Evolutionary conservation across 1,140 invertebrate genomes (phyloP).

Genomic region (Papilio machaon): DNA sequence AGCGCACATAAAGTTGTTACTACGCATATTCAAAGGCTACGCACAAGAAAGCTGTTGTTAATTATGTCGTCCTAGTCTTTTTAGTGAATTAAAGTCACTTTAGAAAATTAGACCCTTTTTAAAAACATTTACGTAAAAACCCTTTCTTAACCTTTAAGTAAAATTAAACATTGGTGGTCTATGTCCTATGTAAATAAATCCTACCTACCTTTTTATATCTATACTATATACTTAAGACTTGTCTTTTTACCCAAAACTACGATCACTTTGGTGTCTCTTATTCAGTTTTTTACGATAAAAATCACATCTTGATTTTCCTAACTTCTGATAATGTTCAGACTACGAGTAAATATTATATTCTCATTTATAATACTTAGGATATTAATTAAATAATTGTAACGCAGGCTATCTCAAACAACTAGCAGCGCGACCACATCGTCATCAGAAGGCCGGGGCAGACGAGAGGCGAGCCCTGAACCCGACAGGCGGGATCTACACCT

Average conservation of each 20-base stretch:
- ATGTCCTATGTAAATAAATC: not conserved
- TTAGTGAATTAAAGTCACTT: not conserved
- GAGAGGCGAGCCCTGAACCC: slow-evolving; percentile 68
- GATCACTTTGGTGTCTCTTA: no score
- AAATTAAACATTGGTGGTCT: not conserved
- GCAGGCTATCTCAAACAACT: slow-evolving; percentile 83
- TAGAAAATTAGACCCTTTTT: not conserved
- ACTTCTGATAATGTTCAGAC: no score
- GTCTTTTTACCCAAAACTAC: not conserved
- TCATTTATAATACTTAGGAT: not conserved
- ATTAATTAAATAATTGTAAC: not conserved
- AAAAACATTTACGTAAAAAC: not conserved
- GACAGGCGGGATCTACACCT: slow-evolving; percentile 64
- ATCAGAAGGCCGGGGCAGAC: slow-evolving; percentile 72
- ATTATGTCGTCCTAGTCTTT: not conserved
- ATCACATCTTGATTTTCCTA: no score
- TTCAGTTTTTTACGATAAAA: no score
- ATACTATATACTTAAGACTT: not conserved
- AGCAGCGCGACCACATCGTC: slow-evolving; percentile 81
- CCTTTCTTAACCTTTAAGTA: not conserved
- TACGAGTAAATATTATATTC: no score
- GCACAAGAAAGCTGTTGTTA: not conserved
- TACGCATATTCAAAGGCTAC: not conserved
- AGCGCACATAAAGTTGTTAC: slow-evolving; percentile 2
- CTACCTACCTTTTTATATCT: not conserved